Conservation (phyloP, 2,888 invertebrate species). For the Cheilosia grossa region DNA sequence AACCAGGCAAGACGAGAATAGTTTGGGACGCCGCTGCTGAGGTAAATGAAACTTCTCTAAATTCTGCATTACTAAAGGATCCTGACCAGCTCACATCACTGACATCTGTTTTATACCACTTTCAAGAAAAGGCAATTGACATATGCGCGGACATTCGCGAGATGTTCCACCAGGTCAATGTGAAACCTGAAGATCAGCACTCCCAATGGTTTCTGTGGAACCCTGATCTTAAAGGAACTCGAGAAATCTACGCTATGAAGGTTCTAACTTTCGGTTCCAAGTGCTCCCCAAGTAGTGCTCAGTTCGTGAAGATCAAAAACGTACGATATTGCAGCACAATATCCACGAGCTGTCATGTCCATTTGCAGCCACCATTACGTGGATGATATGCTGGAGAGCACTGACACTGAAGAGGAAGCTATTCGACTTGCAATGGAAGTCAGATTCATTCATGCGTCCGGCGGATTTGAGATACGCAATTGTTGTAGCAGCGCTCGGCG, state of each 20-base stretch:
- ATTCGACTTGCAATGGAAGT: background rate
- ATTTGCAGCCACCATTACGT: background rate
- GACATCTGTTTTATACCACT: slow-evolving; percentile 78
- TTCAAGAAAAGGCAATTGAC: slow-evolving; percentile 78
- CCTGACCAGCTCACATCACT: slow-evolving; percentile 79
- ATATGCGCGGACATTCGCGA: slow-evolving; percentile 77
- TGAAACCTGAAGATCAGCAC: slow-evolving; percentile 73
- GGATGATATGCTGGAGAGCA: background rate
- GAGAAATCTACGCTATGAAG: background rate
- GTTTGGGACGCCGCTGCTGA: slow-evolving; percentile 77
- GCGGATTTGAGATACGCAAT: too few relatives aligned
- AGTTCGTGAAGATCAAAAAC: slow-evolving; percentile 35
- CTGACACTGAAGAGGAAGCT: too few relatives aligned
- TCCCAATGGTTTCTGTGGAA: slow-evolving; percentile 71
- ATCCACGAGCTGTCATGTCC: background rate
- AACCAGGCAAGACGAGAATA: slow-evolving; percentile 76
- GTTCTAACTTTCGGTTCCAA: background rate
- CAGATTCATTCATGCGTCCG: background rate
- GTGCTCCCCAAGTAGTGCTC: slow-evolving; percentile 7
- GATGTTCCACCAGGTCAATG: slow-evolving; percentile 77
- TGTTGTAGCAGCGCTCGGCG: background rate
- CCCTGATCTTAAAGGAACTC: background rate
- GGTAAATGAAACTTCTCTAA: slow-evolving; percentile 21
- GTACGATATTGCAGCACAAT: slow-evolving; percentile 20
- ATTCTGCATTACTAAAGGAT: slow-evolving; percentile 61